Evolutionary conservation across 2,797 vertebrate genomes (phyloP).

Genomic region (Mycteria americana): DNA sequence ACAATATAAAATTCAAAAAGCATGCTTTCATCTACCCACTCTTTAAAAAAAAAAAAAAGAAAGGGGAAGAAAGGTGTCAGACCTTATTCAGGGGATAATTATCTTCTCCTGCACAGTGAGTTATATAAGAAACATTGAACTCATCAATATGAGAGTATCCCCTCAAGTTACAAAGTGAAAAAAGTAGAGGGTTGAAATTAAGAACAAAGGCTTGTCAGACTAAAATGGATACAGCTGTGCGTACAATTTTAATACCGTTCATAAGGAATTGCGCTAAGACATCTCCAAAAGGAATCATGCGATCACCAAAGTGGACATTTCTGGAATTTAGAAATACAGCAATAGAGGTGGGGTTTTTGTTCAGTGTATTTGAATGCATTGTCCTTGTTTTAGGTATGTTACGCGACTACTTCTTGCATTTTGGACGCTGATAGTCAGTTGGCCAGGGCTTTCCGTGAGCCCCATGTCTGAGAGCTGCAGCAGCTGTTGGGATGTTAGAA

Average conservation of each 20-base stretch:
- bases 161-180: conserved; percentile 40
- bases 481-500: conserved; percentile 33
- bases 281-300: neutral
- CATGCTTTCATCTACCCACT: conserved; percentile 48
- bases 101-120: conserved; percentile 3
- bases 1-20: conserved; percentile 50
- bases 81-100: conserved; percentile 22
- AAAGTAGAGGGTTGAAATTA: conserved; percentile 15
- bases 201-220: conserved; percentile 53
- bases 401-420: neutral
- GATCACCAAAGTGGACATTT: neutral
- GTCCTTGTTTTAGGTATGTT: neutral
- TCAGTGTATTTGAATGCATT: neutral
- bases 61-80: conserved; percentile 3
- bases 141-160: conserved; percentile 51
- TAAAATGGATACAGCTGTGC: conserved; percentile 38
- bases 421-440: neutral
- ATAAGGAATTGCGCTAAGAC: neutral
- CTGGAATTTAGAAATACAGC: neutral
- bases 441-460: neutral
- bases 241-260: conserved; percentile 14
- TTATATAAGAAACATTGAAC: conserved; percentile 34
- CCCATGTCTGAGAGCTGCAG: neutral
- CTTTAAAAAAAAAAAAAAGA: neutral
- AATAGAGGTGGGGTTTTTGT: neutral